These are phyloP conservation scores for Eupithecia insigniata DNA, from an alignment of 2,888 invertebrate genomes.

Conservation along the genomic window DNA sequence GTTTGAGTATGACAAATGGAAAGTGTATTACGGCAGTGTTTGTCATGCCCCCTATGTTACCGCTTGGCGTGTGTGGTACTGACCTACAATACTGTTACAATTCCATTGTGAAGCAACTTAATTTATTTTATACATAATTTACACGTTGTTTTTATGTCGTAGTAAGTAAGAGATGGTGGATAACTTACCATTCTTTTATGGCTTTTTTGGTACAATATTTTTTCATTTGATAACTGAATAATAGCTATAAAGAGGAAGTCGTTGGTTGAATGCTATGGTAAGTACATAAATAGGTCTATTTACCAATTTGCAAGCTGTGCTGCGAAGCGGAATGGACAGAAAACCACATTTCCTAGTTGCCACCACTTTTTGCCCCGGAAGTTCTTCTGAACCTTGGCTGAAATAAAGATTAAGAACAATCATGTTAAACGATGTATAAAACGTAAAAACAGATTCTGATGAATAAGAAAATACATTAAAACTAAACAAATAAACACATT, in stretches of 20 bases:
- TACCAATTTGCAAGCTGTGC: slow-evolving; percentile 19
- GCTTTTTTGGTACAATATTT: too few relatives aligned
- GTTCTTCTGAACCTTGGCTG: slow-evolving; percentile 11
- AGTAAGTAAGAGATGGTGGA: background rate
- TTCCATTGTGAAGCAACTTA: slow-evolving; percentile 25
- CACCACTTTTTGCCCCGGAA: slow-evolving; percentile 31
- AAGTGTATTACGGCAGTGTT: slow-evolving; percentile 43
- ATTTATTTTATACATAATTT: background rate
- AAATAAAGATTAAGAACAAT: background rate
- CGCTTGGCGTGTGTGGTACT: slow-evolving; percentile 46
- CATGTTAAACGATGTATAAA: background rate
- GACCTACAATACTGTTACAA: slow-evolving; percentile 41
- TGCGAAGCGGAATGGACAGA: slow-evolving; percentile 27
- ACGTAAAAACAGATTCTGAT: background rate
- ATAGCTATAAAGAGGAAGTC: background rate
- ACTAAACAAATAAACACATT: background rate
- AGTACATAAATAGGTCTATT: slow-evolving; percentile 24
- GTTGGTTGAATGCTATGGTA: background rate
- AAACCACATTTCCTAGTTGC: slow-evolving; percentile 32
- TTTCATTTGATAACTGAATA: background rate
- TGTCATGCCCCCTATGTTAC: slow-evolving; percentile 39
- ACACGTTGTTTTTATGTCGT: background rate
- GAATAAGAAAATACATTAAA: background rate
- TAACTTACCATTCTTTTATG: too few relatives aligned
- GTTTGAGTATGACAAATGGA: slow-evolving; percentile 34